A percentile compares a stretch with the other conserved stretches of the same genome.
Conservation (phyloP, 2,888 invertebrate species). For the Cryptocephalus moraei region DNA sequence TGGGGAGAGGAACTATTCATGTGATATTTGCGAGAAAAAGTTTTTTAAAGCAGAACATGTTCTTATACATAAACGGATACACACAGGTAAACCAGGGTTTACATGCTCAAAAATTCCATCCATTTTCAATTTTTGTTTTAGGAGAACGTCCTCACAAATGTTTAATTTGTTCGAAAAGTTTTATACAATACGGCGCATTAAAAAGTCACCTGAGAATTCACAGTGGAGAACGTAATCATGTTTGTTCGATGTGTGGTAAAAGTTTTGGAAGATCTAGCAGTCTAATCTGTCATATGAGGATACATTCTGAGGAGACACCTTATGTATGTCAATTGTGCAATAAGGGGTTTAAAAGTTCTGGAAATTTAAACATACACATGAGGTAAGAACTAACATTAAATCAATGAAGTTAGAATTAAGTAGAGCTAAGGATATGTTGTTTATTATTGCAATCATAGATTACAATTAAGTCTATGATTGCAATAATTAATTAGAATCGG, state of each 20-base stretch:
- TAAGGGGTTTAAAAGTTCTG: constrained; percentile 24
- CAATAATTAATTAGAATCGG: too few species aligned
- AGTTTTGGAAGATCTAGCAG: constrained; percentile 24
- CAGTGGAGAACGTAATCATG: constrained; percentile 23
- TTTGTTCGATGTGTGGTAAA: constrained; percentile 37
- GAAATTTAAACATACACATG: constrained; percentile 27
- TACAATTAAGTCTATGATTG: too few species aligned
- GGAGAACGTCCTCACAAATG: constrained; percentile 22
- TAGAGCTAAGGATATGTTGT: too few species aligned
- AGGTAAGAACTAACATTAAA: constrained; percentile 8
- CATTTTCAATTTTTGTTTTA: constrained; percentile 4
- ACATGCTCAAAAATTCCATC: too few species aligned
- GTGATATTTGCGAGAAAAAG: constrained; percentile 22
- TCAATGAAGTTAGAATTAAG: too few species aligned
- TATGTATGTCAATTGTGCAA: constrained; percentile 22
- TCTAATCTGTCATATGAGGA: constrained; percentile 22
- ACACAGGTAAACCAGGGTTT: constrained; percentile 19
- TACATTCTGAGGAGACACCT: constrained; percentile 26
- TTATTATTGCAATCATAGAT: too few species aligned
- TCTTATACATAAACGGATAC: constrained; percentile 24
- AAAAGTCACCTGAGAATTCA: constrained; percentile 27
- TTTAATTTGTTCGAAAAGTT: constrained; percentile 18
- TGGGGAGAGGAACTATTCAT: constrained; percentile 23
- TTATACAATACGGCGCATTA: constrained; percentile 21
- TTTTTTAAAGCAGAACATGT: constrained; percentile 25